Base-by-base conservation (phyloP, 2,888 invertebrate species). In the Monochamus alternatus region DNA sequence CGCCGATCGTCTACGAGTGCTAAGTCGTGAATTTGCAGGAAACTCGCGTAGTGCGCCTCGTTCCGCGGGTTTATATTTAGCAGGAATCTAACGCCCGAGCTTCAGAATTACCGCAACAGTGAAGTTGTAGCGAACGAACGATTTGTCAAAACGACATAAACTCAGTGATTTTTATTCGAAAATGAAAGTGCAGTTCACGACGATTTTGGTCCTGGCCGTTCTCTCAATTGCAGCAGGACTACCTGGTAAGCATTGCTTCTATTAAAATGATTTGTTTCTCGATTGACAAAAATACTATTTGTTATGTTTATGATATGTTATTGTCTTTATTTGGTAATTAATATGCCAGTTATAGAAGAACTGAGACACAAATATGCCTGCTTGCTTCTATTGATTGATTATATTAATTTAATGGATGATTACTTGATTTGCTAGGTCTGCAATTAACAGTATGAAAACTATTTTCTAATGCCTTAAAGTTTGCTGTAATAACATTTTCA, bases 21-120 rank as follows among this genome's bases (percentile, higher is more conserved):
- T 14, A 38, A 69, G 52, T 31, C 69, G 38, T 47, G 60, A 14
- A 52, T 10, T 52, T 63, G 62, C 63, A 63, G 71, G 62, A 71
- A 71, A 63, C 63, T 71, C 77, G 72, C 72, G 77, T 69, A 64
- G 69, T 55, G 74, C 74, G 76, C 58, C 51, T 71, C 75, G 72
- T 58, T 72, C 74, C 60, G 74, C 72, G 66, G 43, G 65, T 63
- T 73, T 77, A 77, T 77, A 77, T 77, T 77, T 74, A 77, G 77
- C 77, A 77, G 77, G 74, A 77, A 69, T 74, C 74, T 73, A 52
- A 52, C 58, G 69, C 10, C 63, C 38, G 64, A 72, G 72, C 74
- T 63, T 73, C 67, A 70, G 73, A 76, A 55, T 69, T 47, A 67
- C 8, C 74, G 77, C 72, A 71, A 68, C 71, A 74, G 74, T 69